phyloP scores from a whole-genome alignment of 2,888 invertebrate genomes.

The Arrhopalites spinosus region DNA sequence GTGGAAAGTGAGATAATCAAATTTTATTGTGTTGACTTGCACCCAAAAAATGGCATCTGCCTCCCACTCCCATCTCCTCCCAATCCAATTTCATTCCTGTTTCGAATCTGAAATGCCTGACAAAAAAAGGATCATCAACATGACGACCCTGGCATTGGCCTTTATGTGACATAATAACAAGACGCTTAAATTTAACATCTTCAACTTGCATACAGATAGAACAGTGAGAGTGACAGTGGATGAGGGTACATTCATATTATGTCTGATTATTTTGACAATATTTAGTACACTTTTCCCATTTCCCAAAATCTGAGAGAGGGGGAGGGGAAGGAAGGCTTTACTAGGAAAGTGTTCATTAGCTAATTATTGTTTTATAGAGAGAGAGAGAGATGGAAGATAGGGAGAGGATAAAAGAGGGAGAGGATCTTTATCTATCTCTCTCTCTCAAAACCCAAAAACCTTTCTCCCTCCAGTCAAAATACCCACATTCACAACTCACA shows the following conservation, averaged over 20 bases:
- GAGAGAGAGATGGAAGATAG: neutral
- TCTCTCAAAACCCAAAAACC: neutral
- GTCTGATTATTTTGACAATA: too few relatives aligned
- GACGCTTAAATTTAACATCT: too few relatives aligned
- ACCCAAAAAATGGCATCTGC: neutral
- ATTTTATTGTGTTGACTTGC: neutral
- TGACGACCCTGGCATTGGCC: too few relatives aligned
- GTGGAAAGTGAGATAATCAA: conserved; percentile 24
- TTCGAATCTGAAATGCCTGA: too few relatives aligned
- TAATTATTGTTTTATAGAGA: conserved; percentile 24
- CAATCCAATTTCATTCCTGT: too few relatives aligned
- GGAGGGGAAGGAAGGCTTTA: neutral
- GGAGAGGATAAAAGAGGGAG: neutral
- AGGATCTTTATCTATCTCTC: conserved; percentile 26
- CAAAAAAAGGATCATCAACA: too few relatives aligned
- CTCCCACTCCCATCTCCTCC: too few relatives aligned
- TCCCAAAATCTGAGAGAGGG: neutral
- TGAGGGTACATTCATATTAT: too few relatives aligned
- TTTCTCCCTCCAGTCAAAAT: conserved; percentile 13
- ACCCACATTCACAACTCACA: neutral
- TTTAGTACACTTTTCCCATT: too few relatives aligned
- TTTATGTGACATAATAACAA: too few relatives aligned
- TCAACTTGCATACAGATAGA: too few relatives aligned
- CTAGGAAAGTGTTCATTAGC: conserved; percentile 16
- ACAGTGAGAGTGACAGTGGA: too few relatives aligned